These are phyloP conservation scores for Cisticola juncidis DNA, from an alignment of 2,113 vertebrate species.

Conservation along the genomic window DNA sequence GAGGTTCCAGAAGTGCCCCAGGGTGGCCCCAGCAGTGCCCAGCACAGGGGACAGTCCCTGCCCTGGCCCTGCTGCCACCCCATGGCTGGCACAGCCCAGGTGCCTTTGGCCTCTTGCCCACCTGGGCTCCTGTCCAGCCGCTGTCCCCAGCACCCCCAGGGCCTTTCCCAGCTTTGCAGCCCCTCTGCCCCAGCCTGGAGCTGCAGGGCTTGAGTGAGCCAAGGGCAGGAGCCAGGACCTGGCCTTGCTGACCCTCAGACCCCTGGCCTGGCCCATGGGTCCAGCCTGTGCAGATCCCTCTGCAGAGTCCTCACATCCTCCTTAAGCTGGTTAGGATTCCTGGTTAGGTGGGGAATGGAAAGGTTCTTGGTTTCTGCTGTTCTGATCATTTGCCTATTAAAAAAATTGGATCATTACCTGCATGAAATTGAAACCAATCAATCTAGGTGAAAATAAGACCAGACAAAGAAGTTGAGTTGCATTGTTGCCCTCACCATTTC, in stretches of 20 bases:
- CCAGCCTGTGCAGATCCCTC: not conserved
- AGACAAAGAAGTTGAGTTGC: not conserved
- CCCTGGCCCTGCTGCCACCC: not conserved
- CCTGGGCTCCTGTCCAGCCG: not conserved
- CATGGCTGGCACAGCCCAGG: not conserved
- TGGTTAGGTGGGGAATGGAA: not conserved
- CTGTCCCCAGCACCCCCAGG: not conserved
- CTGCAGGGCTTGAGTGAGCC: not conserved
- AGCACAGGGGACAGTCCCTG: not conserved
- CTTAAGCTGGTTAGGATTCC: not conserved
- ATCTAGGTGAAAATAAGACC: not conserved
- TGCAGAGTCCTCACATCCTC: not conserved
- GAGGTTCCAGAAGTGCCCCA: not conserved
- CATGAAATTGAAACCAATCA: not conserved
- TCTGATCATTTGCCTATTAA: not conserved
- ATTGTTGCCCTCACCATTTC: not conserved
- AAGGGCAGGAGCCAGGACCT: not conserved
- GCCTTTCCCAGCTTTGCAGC: not conserved
- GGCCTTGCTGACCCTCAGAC: rapidly evolving
- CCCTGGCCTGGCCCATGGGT: not conserved
- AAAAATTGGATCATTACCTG: not conserved
- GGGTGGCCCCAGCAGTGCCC: not conserved
- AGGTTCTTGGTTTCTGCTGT: not conserved
- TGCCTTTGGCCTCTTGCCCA: not conserved
- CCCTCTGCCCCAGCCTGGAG: not conserved